Percentiles rank a stretch among this genome's conserved stretches.
Evolutionary conservation across 2,888 invertebrate genomes (phyloP).

Genomic region (Ligdia adustata): DNA sequence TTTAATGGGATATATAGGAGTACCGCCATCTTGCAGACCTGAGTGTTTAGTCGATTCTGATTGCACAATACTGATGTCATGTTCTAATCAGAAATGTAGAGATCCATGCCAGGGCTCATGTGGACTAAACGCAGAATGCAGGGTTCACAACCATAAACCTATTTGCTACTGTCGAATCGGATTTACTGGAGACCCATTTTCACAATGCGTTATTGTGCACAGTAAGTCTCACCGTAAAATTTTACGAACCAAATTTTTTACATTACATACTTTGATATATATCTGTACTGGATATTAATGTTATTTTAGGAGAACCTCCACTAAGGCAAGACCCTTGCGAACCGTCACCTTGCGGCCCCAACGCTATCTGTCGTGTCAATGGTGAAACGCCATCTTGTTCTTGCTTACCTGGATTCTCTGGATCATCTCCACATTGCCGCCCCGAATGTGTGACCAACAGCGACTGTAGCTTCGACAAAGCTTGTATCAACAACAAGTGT

Average conservation of each 20-base stretch:
- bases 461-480: constrained; percentile 89
- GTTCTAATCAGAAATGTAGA: constrained; percentile 90
- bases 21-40: constrained; percentile 90
- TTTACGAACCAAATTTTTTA: not conserved
- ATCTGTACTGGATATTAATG: not conserved
- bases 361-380: constrained; percentile 86
- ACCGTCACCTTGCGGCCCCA: constrained; percentile 92
- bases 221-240: constrained; percentile 50
- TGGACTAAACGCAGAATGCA: constrained; percentile 90
- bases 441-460: constrained; percentile 93
- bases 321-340: constrained; percentile 81
- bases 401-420: constrained; percentile 88
- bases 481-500: constrained; percentile 91
- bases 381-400: constrained; percentile 87
- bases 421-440: constrained; percentile 89
- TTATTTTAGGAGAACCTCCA: constrained; percentile 51
- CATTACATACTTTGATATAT: not conserved
- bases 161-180: constrained; percentile 91
- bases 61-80: constrained; percentile 89
- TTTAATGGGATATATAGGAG: constrained; percentile 89
- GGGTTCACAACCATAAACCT: constrained; percentile 92
- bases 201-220: constrained; percentile 79
- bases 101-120: constrained; percentile 93
- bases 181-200: constrained; percentile 92
- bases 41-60: constrained; percentile 93